These are phyloP conservation scores for Lottia scabra DNA, from an alignment of 2,888 invertebrate species.

Conservation along the genomic window DNA sequence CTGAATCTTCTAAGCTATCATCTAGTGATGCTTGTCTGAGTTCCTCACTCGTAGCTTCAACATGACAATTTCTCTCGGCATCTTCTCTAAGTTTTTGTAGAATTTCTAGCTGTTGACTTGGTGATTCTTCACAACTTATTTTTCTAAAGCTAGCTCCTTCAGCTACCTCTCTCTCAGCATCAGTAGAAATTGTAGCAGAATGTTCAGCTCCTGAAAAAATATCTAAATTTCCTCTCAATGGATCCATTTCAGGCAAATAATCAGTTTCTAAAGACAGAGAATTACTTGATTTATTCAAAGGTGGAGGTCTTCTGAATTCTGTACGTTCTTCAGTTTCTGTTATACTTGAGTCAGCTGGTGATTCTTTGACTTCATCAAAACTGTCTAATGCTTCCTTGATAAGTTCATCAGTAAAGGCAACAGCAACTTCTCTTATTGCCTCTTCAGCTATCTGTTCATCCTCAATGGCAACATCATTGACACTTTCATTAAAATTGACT, in stretches of 20 bases:
- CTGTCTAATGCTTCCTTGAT: conserved; percentile 53
- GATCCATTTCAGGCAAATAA: conserved; percentile 57
- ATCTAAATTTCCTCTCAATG: conserved; percentile 52
- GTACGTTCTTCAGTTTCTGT: conserved; percentile 1
- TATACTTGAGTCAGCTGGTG: neutral
- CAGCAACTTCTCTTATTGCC: conserved; percentile 45
- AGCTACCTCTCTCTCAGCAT: conserved; percentile 50
- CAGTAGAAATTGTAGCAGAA: conserved; percentile 39
- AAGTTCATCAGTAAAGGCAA: conserved; percentile 48
- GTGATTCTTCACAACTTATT: conserved; percentile 37
- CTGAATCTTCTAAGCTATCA: neutral
- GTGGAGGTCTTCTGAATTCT: neutral
- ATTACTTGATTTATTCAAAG: neutral
- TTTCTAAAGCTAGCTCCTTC: conserved; percentile 54
- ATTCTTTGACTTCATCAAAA: conserved; percentile 22
- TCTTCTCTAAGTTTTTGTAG: conserved; percentile 3
- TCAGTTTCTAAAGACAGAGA: conserved; percentile 53
- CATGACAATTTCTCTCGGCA: neutral
- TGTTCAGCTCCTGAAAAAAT: conserved; percentile 34
- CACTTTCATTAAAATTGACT: neutral
- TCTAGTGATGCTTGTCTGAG: neutral
- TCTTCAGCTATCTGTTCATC: conserved; percentile 21
- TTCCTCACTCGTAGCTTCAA: conserved; percentile 8
- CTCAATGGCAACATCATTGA: conserved; percentile 12
- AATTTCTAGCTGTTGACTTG: neutral